These are phyloP conservation scores for Oceanodroma tethys DNA, from an alignment of 2,113 vertebrate genomes.

Conservation along the genomic window DNA sequence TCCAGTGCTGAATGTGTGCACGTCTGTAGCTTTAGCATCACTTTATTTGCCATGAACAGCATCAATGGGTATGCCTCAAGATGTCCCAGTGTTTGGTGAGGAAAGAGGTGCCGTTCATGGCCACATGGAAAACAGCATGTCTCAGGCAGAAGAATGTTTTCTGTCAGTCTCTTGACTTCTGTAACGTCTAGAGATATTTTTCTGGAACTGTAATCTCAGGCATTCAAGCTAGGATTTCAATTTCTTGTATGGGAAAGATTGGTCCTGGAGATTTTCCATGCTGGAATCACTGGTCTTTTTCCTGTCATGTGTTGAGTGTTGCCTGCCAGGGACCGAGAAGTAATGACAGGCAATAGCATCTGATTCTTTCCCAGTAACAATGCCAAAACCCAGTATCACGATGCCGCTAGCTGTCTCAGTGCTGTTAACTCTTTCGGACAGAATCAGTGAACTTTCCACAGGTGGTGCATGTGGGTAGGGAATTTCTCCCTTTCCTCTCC, in stretches of 20 bases:
- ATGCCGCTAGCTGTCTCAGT: background rate
- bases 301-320: constrained; percentile 2
- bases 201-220: constrained; percentile 12
- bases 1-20: background rate
- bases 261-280: constrained; percentile 31
- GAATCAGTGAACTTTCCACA: background rate
- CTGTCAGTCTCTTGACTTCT: background rate
- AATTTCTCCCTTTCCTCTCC: background rate
- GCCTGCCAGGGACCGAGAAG: background rate
- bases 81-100: background rate
- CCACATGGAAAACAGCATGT: background rate
- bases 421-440: background rate
- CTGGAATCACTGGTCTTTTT: constrained; percentile 25
- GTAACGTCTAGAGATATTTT: background rate
- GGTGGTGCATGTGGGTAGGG: background rate
- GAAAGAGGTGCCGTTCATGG: background rate
- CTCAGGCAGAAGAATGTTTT: background rate
- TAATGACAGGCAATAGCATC: constrained; percentile 1
- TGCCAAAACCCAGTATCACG: background rate
- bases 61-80: background rate
- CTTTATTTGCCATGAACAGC: background rate
- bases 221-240: background rate
- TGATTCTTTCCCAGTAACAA: background rate
- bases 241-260: constrained; percentile 30
- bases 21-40: constrained; percentile 2